phyloP scores from a whole-genome alignment of 2,797 vertebrate genomes.

The Falco concolor region DNA sequence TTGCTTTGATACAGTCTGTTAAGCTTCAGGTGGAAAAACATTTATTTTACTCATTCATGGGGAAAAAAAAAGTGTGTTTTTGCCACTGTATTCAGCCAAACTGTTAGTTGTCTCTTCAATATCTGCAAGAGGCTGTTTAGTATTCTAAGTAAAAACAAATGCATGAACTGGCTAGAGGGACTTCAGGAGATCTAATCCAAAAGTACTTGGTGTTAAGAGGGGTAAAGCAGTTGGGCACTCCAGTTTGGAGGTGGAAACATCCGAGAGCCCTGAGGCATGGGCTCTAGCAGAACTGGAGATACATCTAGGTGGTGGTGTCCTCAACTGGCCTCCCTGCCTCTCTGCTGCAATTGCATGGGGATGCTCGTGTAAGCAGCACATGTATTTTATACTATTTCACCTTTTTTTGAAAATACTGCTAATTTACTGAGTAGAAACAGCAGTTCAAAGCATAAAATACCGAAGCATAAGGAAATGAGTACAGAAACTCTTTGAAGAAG shows the following conservation, averaged over 20 bases:
- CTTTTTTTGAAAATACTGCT: background rate
- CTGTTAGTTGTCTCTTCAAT: background rate
- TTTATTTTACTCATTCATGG: background rate
- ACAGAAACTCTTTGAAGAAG: background rate
- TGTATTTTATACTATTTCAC: background rate
- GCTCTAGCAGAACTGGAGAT: background rate
- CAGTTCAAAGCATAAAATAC: background rate
- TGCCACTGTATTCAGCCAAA: background rate
- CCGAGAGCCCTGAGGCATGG: background rate
- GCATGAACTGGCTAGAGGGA: background rate
- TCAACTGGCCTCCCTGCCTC: background rate
- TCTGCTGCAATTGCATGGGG: background rate
- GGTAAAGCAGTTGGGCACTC: background rate
- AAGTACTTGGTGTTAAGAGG: background rate
- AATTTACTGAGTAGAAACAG: background rate
- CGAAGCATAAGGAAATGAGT: background rate
- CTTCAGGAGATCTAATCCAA: background rate
- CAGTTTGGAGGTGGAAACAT: background rate
- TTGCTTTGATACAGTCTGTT: background rate
- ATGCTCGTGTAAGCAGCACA: background rate
- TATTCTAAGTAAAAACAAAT: background rate
- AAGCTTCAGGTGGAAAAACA: background rate
- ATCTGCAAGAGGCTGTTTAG: background rate
- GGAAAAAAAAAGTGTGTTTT: background rate
- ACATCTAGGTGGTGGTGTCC: background rate